Base-by-base conservation (phyloP, 2,797 vertebrate genomes). In the Anisognathus igniventris region DNA sequence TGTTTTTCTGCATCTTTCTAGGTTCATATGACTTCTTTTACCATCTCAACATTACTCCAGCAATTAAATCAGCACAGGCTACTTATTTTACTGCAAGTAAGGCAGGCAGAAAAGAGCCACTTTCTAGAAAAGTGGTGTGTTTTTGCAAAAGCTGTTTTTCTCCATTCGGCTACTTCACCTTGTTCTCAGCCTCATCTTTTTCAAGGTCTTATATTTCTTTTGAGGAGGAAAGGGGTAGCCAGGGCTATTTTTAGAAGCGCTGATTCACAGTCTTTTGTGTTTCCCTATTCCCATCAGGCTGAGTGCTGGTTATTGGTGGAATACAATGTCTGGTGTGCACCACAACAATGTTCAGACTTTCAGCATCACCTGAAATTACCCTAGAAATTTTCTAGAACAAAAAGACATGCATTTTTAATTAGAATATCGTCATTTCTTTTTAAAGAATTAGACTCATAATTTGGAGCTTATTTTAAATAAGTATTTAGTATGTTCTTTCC, bases 181-280 rank as follows among this genome's bases (percentile, higher is more conserved):
- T 85, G 23, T 71, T 74, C 58, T 65, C n/a, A 45, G 22, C 35
- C 13, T 89, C 6, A 2, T 35, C 13, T 58, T 79, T 82, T 93
- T 72, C 62, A 76, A 66, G 19, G 40, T 78, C 68, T 67, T 70
- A 3, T 71, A 27, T 27, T 68, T 90, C 47, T 80, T 27, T 56
- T 54, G 71, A 58, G 62, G 35, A 92, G 58, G 33, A 82, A 89
- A n/a, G 12, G 48, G 40, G 40, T 64, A 57, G 44, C 22, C 9
- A 5, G 17, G 22, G 17, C 19, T 94, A 73, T 87, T 92, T 93
- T 91, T 92, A 72, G 84, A 94, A 93, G 15, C 21, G 79, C 21
- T 82, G 78, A 85, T 76, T 93, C 86, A 93, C 35, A 62, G 60
- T n/a, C 81, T 93, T 87, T 87, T 87, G 58, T 87, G 37, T 37